Conservation (phyloP, 2,113 vertebrate genomes). For the Mirounga angustirostris region DNA sequence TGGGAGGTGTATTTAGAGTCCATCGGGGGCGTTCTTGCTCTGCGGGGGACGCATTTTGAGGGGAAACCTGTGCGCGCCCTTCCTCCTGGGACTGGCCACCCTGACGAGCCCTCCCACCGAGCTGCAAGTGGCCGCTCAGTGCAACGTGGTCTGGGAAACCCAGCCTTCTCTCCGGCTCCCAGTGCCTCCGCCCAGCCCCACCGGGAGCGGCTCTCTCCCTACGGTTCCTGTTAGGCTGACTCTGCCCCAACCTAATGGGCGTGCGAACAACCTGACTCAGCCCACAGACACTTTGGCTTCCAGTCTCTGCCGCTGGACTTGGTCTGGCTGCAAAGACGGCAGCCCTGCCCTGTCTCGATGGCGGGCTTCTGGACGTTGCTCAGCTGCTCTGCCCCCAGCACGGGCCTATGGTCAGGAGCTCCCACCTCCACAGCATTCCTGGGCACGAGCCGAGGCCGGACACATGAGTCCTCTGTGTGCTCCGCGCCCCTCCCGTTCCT, state of each 20-base stretch:
- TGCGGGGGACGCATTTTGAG: not conserved
- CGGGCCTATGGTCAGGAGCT: not conserved
- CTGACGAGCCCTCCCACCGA: not conserved
- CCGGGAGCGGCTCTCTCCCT: too few species aligned
- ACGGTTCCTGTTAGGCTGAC: not conserved
- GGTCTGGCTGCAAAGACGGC: too few species aligned
- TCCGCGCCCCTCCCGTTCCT: not conserved
- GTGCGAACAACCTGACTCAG: not conserved
- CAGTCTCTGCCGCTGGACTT: not conserved
- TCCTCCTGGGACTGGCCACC: not conserved
- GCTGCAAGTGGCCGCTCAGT: not conserved
- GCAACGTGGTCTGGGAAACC: too few species aligned
- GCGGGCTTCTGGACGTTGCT: not conserved
- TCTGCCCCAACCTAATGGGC: fast-evolving
- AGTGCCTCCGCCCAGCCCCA: not conserved
- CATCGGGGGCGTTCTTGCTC: fast-evolving
- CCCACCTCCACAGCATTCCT: not conserved
- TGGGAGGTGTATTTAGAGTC: not conserved
- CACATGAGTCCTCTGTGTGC: fast-evolving
- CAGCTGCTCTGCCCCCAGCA: not conserved
- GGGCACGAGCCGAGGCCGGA: not conserved
- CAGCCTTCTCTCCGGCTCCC: fast-evolving
- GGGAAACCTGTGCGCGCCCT: not conserved
- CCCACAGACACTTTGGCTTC: not conserved
- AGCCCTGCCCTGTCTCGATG: not conserved